phyloP scores from a whole-genome alignment of 2,888 invertebrate genomes.

The Congeria kusceri region DNA sequence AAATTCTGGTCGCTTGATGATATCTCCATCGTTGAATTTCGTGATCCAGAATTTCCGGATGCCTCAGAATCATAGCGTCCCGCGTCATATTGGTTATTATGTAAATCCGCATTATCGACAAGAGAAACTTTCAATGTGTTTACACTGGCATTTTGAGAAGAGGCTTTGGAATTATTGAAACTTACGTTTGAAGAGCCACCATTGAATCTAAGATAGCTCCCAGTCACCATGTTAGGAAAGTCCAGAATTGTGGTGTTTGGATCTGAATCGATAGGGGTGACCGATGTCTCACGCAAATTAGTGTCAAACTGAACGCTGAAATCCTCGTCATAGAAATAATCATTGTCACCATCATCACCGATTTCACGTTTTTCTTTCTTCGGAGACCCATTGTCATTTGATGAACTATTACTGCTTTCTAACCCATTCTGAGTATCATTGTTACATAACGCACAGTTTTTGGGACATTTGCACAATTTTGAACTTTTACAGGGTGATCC shows the following conservation, averaged over 20 bases:
- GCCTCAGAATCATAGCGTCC: conserved; percentile 78
- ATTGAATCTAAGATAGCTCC: conserved; percentile 73
- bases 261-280: conserved; percentile 66
- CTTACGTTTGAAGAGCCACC: conserved; percentile 61
- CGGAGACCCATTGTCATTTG: conserved; percentile 58
- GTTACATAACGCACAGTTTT: conserved; percentile 42
- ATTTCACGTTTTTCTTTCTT: conserved; percentile 49
- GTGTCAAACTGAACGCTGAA: conserved; percentile 82
- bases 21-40: conserved; percentile 79
- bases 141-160: conserved; percentile 56
- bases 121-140: conserved; percentile 52
- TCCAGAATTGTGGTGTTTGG: conserved; percentile 64
- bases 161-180: conserved; percentile 69
- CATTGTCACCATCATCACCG: conserved; percentile 81
- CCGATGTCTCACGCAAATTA: conserved; percentile 75
- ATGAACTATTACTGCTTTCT: conserved; percentile 51
- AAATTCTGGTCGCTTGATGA: conserved; percentile 80
- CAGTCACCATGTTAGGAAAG: conserved; percentile 73
- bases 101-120: conserved; percentile 15
- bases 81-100: conserved; percentile 38
- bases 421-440: conserved; percentile 48
- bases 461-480: conserved; percentile 51
- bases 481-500: conserved; percentile 52
- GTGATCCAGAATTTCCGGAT: conserved; percentile 77
- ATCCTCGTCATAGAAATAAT: conserved; percentile 85